Conservation (phyloP, 2,113 vertebrate genomes). For the Melospiza georgiana region DNA sequence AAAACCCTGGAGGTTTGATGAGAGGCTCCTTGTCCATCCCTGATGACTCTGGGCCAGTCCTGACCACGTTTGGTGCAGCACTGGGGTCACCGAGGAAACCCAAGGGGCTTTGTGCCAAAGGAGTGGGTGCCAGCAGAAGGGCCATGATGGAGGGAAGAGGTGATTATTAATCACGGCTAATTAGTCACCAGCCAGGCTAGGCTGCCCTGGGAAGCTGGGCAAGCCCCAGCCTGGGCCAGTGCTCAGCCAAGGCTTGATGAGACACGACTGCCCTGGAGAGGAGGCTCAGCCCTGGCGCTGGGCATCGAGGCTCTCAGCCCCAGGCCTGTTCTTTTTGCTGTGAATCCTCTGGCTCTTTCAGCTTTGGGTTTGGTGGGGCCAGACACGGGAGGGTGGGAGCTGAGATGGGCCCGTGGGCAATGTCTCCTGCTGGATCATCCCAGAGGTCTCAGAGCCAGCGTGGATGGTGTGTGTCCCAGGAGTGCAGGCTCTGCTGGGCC, state of each 20-base stretch:
- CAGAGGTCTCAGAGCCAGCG: background rate
- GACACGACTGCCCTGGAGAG: background rate
- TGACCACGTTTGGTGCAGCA: accelerated
- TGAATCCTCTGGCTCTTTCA: background rate
- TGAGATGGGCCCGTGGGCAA: background rate
- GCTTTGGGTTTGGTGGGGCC: background rate
- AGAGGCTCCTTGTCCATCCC: background rate
- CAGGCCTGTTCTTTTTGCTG: background rate
- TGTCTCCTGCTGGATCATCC: background rate
- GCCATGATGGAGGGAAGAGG: background rate
- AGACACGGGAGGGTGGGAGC: background rate
- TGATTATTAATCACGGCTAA: background rate
- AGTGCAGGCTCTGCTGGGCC: accelerated
- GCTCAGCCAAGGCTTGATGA: background rate
- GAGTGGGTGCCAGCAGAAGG: background rate
- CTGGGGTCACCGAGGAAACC: background rate
- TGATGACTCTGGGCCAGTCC: background rate
- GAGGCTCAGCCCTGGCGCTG: background rate
- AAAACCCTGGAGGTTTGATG: background rate
- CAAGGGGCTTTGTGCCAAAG: background rate
- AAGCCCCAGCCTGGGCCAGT: background rate
- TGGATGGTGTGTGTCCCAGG: accelerated
- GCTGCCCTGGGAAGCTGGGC: background rate
- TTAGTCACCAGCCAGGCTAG: background rate
- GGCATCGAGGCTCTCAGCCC: accelerated